Conservation (phyloP, 2,113 vertebrate species). For the Podocnemis expansa region DNA sequence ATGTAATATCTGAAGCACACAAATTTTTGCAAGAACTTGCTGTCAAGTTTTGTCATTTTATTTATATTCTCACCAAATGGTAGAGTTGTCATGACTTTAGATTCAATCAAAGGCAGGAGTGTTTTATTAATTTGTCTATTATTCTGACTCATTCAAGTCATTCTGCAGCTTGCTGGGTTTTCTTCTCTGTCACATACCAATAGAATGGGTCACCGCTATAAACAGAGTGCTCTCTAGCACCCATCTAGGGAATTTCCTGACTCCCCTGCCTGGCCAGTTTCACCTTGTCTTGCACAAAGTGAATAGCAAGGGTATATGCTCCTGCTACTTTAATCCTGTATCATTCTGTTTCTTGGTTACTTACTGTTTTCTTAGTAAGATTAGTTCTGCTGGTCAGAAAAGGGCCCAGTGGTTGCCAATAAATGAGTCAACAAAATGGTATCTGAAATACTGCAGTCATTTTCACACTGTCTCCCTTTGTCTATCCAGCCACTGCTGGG, state of each 20-base stretch:
- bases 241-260: fast-evolving
- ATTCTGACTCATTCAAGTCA: background rate
- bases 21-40: background rate
- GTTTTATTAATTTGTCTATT: background rate
- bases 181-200: background rate
- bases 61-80: background rate
- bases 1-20: background rate
- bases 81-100: background rate
- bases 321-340: background rate
- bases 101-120: background rate
- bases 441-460: background rate
- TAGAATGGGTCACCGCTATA: background rate
- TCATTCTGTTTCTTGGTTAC: fast-evolving
- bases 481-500: background rate
- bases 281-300: fast-evolving
- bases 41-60: background rate
- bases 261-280: background rate
- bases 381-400: background rate
- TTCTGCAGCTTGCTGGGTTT: background rate
- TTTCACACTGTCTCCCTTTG: background rate
- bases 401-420: background rate
- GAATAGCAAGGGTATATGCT: fast-evolving
- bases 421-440: background rate
- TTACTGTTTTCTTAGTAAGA: background rate
- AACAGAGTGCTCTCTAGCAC: background rate